Evolutionary conservation across 2,113 vertebrate species (phyloP).

Genomic region (Peromyscus californicus): DNA sequence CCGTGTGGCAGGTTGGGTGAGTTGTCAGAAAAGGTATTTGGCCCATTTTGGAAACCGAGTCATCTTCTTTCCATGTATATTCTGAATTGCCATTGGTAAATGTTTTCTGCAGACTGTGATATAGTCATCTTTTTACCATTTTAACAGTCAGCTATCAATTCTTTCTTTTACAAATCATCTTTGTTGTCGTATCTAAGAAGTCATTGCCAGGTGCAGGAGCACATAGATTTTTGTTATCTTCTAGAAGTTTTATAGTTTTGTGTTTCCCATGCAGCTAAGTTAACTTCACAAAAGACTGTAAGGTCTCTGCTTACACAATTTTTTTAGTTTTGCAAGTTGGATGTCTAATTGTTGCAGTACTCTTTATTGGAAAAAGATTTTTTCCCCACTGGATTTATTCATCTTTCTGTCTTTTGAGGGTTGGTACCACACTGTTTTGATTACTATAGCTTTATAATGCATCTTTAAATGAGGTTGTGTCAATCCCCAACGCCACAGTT

Average conservation of each 20-base stretch:
- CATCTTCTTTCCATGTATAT: neutral
- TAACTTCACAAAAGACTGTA: neutral
- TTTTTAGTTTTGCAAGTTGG: neutral
- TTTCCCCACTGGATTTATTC: neutral
- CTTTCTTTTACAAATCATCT: neutral
- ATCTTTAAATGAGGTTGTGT: neutral
- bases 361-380: no score
- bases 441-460: neutral
- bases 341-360: neutral
- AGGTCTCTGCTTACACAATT: neutral
- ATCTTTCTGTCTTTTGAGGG: neutral
- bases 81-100: neutral
- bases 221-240: neutral
- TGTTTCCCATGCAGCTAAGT: neutral
- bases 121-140: neutral
- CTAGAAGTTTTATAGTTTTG: neutral
- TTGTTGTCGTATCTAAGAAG: neutral
- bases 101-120: neutral
- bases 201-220: neutral
- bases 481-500: neutral
- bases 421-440: neutral
- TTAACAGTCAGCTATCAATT: neutral
- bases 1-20: neutral
- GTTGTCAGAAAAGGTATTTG: neutral
- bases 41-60: neutral